Conservation (phyloP, 2,888 invertebrate species). For the Meiosimyza platycephala region DNA sequence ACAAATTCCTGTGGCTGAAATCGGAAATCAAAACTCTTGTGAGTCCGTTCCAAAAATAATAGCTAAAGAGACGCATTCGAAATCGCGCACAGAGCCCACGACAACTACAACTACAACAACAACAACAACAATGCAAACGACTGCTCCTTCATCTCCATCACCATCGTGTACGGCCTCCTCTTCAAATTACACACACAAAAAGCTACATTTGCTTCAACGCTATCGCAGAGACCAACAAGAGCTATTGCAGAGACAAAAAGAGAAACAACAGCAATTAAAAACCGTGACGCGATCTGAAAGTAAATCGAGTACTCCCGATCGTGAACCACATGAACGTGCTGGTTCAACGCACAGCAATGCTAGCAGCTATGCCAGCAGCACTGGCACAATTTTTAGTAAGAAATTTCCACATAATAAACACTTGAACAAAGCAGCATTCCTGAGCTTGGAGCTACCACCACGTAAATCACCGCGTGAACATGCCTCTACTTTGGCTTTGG, state of each 20-base stretch:
- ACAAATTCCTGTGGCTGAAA: constrained; percentile 26
- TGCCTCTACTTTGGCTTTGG: constrained; percentile 86
- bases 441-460: constrained; percentile 68
- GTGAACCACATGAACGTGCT: constrained; percentile 48
- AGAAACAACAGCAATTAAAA: constrained; percentile 34
- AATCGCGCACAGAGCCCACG: constrained; percentile 36
- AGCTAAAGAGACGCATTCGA: neutral
- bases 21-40: constrained; percentile 24
- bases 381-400: constrained; percentile 50
- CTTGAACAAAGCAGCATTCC: constrained; percentile 54
- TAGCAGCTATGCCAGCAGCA: constrained; percentile 56
- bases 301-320: constrained; percentile 58
- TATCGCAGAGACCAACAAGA: constrained; percentile 58
- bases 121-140: constrained; percentile 16
- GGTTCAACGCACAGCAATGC: constrained; percentile 55
- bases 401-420: constrained; percentile 57
- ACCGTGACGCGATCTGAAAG: constrained; percentile 50
- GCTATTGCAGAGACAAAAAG: constrained; percentile 44
- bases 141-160: constrained; percentile 34
- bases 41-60: constrained; percentile 24
- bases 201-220: constrained; percentile 58
- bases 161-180: neutral
- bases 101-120: constrained; percentile 14
- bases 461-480: constrained; percentile 89
- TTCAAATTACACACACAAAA: constrained; percentile 53